phyloP scores from a whole-genome alignment of 2,888 invertebrate genomes.

The Aporophyla nigra region DNA sequence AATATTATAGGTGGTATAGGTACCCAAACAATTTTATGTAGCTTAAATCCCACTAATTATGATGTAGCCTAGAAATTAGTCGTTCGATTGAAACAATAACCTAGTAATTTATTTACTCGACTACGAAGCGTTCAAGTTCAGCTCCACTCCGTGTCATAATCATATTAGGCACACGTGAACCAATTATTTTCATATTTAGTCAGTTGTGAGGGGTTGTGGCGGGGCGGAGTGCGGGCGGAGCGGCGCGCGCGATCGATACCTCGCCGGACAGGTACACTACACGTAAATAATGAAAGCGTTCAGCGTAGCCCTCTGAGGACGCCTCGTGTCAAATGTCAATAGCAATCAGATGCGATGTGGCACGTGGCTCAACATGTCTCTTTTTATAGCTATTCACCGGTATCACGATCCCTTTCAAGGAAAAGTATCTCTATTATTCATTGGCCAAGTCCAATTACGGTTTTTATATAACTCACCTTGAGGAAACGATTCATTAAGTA shows the following conservation, averaged over 20 bases:
- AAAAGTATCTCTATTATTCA: constrained; percentile 55
- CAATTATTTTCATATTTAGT: constrained; percentile 82
- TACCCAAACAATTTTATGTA: background rate
- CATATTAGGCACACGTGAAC: constrained; percentile 76
- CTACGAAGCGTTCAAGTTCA: constrained; percentile 61
- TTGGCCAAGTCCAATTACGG: constrained; percentile 23
- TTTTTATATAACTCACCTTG: constrained; percentile 36
- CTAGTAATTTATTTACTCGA: constrained; percentile 38
- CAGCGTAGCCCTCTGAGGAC: constrained; percentile 71
- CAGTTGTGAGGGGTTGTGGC: constrained; percentile 72
- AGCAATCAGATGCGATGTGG: constrained; percentile 72
- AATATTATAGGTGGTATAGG: background rate
- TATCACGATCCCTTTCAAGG: constrained; percentile 56
- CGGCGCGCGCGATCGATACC: constrained; percentile 75
- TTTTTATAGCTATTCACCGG: constrained; percentile 60
- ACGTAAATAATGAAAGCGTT: constrained; percentile 87
- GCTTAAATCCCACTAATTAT: background rate
- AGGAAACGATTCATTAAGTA: constrained; percentile 25
- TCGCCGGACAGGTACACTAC: constrained; percentile 79
- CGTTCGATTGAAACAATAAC: constrained; percentile 50
- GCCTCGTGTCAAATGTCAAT: constrained; percentile 81
- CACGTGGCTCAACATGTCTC: constrained; percentile 66
- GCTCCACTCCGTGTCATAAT: constrained; percentile 69
- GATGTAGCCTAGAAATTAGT: constrained; percentile 15
- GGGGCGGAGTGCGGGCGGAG: constrained; percentile 68